These are phyloP conservation scores for Dicaeum eximium DNA, from an alignment of 2,113 vertebrate species.

Conservation along the genomic window DNA sequence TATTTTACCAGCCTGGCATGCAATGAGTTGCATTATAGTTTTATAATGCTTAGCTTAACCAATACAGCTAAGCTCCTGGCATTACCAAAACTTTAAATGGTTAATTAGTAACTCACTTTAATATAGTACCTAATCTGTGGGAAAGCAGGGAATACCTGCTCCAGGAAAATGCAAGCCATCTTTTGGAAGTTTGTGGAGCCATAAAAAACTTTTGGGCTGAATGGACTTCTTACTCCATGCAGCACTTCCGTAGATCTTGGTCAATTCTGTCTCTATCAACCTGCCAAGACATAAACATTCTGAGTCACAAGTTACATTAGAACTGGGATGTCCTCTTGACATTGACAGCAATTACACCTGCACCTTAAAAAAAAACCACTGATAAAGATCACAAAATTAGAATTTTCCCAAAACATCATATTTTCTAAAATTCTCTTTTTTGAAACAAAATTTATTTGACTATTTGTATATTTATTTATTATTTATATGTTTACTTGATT, in stretches of 20 bases:
- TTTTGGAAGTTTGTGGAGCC: neutral
- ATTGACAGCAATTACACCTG: neutral
- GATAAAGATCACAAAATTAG: neutral
- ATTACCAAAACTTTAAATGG: neutral
- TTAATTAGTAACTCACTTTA: neutral
- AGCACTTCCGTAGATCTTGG: neutral
- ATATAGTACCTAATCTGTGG: neutral
- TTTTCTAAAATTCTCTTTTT: neutral
- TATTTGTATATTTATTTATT: too few species aligned
- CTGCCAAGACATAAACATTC: neutral
- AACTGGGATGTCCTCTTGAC: neutral
- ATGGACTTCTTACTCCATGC: neutral
- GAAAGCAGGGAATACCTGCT: neutral
- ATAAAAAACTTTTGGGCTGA: neutral
- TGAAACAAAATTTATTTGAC: neutral
- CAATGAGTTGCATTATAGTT: neutral
- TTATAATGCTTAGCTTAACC: neutral
- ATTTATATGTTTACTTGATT: too few species aligned
- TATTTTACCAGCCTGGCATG: neutral
- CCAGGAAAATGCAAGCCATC: neutral
- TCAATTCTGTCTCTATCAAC: neutral
- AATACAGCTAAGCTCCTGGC: neutral
- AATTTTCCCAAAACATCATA: neutral
- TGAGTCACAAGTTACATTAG: neutral
- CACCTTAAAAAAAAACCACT: neutral